Conservation (phyloP, 2,113 vertebrate genomes). For the Synchiropus splendidus region DNA sequence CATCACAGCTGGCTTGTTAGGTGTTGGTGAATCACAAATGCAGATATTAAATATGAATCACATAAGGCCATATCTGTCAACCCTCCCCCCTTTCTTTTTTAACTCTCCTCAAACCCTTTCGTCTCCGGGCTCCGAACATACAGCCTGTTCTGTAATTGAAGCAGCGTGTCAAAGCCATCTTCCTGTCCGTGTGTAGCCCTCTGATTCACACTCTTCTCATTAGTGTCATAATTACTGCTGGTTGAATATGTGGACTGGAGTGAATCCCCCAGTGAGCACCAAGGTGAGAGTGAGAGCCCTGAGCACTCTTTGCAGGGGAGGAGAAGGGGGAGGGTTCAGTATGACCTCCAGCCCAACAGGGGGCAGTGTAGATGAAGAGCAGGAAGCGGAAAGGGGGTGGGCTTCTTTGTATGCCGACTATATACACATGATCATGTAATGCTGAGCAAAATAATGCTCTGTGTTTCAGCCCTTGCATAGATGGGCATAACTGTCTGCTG, state of each 20-base stretch:
- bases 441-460: too few relatives aligned
- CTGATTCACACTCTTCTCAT: constrained; percentile 56
- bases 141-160: constrained; percentile 55
- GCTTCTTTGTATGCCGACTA: constrained; percentile 57
- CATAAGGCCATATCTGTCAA: constrained; percentile 26
- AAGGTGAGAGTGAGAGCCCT: constrained; percentile 34
- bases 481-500: too few relatives aligned
- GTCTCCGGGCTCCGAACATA: constrained; percentile 44
- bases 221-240: constrained; percentile 51
- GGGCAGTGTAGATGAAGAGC: constrained; percentile 35
- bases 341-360: constrained; percentile 53
- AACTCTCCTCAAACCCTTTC: constrained; percentile 42
- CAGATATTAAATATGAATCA: constrained; percentile 60
- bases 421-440: too few relatives aligned
- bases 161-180: constrained; percentile 47
- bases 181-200: constrained; percentile 45
- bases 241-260: constrained; percentile 27
- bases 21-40: constrained; percentile 46
- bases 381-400: background rate
- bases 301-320: constrained; percentile 25
- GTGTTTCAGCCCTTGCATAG: too few relatives aligned
- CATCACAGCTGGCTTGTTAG: constrained; percentile 38
- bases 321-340: constrained; percentile 1
- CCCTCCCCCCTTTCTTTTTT: constrained; percentile 27
- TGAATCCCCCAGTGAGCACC: constrained; percentile 15